These are phyloP conservation scores for Drosophila simulans DNA, from an alignment of 1,140 invertebrate species.

Conservation along the genomic window DNA sequence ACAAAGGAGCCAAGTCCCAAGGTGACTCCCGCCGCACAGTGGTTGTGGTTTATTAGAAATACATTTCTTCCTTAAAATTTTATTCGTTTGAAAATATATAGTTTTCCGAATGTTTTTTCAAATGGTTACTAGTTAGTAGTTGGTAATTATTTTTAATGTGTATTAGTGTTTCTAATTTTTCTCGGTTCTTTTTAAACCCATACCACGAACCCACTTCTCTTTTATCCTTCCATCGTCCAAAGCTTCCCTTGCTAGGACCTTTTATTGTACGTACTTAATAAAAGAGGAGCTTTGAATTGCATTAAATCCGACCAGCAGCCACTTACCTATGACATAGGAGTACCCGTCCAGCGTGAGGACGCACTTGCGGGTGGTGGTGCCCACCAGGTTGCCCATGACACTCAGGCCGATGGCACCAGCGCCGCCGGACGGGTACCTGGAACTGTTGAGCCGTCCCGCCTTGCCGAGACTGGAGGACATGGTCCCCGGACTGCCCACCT, in stretches of 20 bases:
- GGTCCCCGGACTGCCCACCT: slow-evolving; percentile 46
- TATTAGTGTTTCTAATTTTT: neutral
- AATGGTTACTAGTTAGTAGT: too few species aligned
- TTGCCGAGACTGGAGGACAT: slow-evolving; percentile 26
- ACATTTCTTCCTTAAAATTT: too few species aligned
- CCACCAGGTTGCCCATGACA: slow-evolving; percentile 41
- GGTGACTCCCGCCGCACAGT: slow-evolving; percentile 18
- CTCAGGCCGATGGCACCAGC: slow-evolving; percentile 64
- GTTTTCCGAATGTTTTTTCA: too few species aligned
- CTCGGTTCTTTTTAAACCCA: neutral
- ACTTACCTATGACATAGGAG: slow-evolving; percentile 92
- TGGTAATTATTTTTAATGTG: too few species aligned
- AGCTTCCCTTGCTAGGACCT: slow-evolving; percentile 3
- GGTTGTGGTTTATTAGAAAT: neutral
- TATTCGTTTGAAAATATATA: too few species aligned
- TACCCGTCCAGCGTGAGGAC: slow-evolving; percentile 92
- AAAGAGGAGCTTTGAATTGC: slow-evolving; percentile 6
- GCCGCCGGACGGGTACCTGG: slow-evolving; percentile 71
- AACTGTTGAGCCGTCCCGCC: slow-evolving; percentile 26
- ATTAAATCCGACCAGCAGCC: neutral
- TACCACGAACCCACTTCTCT: too few species aligned
- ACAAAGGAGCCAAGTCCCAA: slow-evolving; percentile 23
- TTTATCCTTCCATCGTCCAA: neutral
- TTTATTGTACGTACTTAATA: slow-evolving; percentile 12
- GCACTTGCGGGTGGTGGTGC: slow-evolving; percentile 88